Conservation (phyloP, 2,113 vertebrate genomes). For the Aegithalos caudatus region DNA sequence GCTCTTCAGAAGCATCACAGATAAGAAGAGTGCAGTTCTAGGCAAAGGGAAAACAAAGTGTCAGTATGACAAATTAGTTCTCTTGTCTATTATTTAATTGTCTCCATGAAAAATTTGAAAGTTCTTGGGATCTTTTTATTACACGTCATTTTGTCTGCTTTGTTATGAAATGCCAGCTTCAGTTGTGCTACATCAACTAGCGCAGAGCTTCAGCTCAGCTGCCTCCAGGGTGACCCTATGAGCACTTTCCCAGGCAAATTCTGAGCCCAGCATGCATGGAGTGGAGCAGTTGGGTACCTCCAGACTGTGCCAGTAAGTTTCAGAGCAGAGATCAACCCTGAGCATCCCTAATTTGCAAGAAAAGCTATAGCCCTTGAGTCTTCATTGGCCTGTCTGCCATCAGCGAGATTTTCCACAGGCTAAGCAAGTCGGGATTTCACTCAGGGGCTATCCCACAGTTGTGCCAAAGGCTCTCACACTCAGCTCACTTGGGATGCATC, state of each 20-base stretch:
- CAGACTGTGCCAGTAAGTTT: neutral
- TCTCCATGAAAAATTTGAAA: neutral
- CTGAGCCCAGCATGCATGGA: neutral
- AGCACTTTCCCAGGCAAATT: neutral
- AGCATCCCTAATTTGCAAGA: neutral
- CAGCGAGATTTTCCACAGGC: neutral
- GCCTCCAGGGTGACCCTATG: fast-evolving
- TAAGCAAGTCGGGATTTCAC: neutral
- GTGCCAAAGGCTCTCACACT: neutral
- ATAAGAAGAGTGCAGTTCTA: neutral
- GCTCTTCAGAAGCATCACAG: neutral
- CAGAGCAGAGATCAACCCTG: neutral
- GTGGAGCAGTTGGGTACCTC: neutral
- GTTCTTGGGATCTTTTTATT: neutral
- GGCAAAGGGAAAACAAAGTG: neutral
- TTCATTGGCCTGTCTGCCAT: neutral
- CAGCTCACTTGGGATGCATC: fast-evolving
- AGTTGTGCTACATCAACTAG: fast-evolving
- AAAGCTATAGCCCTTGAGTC: fast-evolving
- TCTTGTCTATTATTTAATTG: neutral
- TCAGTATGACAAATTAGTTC: neutral
- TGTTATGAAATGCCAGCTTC: neutral
- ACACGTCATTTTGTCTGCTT: neutral
- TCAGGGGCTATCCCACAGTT: neutral
- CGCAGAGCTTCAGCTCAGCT: neutral